A percentile compares a stretch with the other conserved stretches of the same genome.
phyloP scores from a whole-genome alignment of 2,797 vertebrate genomes.

The Somateria mollissima region DNA sequence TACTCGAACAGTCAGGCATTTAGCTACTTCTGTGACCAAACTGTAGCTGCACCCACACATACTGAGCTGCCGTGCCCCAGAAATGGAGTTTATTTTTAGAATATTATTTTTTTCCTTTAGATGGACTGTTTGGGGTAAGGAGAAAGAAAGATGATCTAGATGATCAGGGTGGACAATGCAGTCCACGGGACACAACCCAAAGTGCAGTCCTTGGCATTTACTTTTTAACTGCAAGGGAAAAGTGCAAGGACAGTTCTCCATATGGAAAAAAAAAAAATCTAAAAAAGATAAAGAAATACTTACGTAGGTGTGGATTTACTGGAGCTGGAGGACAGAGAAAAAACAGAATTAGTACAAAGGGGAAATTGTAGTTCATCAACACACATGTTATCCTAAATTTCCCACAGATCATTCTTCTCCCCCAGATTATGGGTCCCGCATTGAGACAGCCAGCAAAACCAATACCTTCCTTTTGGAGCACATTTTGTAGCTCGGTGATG shows the following conservation, averaged over 20 bases:
- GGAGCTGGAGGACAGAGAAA: conserved; percentile 87
- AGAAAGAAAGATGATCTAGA: background rate
- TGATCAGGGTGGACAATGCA: background rate
- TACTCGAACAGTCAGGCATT: background rate
- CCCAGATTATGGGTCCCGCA: background rate
- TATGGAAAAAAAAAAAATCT: background rate
- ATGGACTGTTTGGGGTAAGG: background rate
- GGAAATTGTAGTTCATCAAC: background rate
- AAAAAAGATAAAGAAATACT: conserved; percentile 78
- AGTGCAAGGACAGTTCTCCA: background rate
- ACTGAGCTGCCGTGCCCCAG: background rate
- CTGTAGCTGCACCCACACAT: no score
- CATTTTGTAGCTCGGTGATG: background rate
- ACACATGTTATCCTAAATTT: background rate
- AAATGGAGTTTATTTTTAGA: background rate
- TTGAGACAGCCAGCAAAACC: background rate
- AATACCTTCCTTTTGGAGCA: background rate
- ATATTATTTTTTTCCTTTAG: background rate
- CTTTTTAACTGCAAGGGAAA: background rate
- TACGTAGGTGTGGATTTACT: conserved; percentile 97
- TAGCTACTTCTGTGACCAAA: background rate
- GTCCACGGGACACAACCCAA: fast-evolving
- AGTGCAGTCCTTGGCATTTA: background rate
- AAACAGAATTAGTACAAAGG: conserved; percentile 39
- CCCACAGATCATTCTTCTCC: fast-evolving